phyloP scores from a whole-genome alignment of 2,113 vertebrate genomes.

The Aphyosemion australe region DNA sequence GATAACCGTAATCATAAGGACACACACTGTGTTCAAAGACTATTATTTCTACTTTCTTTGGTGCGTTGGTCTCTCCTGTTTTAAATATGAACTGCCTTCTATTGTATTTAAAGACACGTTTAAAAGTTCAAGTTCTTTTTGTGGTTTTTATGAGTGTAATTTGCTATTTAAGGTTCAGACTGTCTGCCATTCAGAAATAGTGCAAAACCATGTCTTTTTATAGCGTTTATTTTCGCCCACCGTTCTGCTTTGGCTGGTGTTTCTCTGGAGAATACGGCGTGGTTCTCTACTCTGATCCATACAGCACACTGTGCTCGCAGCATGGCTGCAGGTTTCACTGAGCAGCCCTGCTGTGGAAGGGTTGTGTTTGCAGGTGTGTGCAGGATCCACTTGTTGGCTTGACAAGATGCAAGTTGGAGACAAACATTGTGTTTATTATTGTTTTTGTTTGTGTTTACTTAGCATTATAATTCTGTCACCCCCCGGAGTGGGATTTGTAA shows the following conservation, averaged over 20 bases:
- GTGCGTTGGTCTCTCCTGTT: neutral
- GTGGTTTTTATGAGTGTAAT: neutral
- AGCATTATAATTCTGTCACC: conserved; percentile 47
- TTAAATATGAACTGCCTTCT: conserved; percentile 1
- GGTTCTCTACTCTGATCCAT: conserved; percentile 46
- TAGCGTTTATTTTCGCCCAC: conserved; percentile 7
- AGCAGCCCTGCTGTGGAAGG: conserved; percentile 53
- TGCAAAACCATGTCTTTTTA: neutral
- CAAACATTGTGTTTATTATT: conserved; percentile 34
- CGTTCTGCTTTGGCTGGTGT: conserved; percentile 17
- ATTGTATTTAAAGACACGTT: neutral
- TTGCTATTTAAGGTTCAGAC: neutral
- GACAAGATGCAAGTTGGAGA: conserved; percentile 48
- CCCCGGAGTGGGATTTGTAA: conserved; percentile 36
- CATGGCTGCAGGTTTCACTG: conserved; percentile 54
- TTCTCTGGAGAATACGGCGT: conserved; percentile 35
- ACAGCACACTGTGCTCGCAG: conserved; percentile 60
- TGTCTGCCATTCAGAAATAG: neutral
- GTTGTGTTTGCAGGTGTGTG: conserved; percentile 71
- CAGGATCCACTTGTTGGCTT: conserved; percentile 69
- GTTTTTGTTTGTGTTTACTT: conserved; percentile 46
- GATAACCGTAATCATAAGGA: conserved; percentile 50
- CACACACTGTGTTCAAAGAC: neutral
- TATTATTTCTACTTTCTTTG: conserved; percentile 4
- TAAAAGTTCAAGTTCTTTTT: neutral